These are phyloP conservation scores for Rhynchomys soricoides DNA, from an alignment of 2,113 vertebrate species.

Conservation along the genomic window DNA sequence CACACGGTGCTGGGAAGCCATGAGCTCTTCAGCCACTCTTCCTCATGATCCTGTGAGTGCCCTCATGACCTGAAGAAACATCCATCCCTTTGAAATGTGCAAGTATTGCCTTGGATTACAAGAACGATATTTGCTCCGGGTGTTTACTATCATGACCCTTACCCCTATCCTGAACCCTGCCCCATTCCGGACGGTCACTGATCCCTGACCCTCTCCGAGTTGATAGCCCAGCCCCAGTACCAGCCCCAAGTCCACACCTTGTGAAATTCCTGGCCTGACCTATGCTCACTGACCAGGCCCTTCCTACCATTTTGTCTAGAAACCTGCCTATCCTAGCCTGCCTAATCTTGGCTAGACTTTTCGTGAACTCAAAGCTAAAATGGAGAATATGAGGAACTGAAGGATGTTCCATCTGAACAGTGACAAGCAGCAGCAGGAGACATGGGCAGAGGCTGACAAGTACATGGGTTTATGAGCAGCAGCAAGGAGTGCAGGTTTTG, in stretches of 20 bases:
- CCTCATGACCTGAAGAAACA: background rate
- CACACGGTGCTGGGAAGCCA: background rate
- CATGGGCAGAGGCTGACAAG: background rate
- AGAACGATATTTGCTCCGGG: constrained; percentile 27
- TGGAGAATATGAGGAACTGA: background rate
- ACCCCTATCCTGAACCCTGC: background rate
- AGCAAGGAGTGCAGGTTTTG: background rate
- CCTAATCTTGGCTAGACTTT: background rate
- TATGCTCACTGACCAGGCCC: background rate
- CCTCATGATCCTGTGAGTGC: background rate
- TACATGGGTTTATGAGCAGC: no score
- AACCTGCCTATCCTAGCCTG: background rate
- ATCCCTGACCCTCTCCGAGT: background rate
- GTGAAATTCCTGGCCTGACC: background rate
- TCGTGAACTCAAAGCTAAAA: background rate
- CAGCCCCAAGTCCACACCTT: constrained; percentile 30
- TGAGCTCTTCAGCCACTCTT: background rate
- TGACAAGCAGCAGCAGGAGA: background rate
- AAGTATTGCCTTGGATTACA: background rate
- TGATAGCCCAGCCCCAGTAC: background rate
- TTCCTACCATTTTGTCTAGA: background rate
- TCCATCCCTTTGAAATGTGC: background rate
- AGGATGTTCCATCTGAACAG: background rate
- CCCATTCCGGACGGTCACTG: constrained; percentile 44
- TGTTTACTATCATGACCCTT: background rate